phyloP scores from a whole-genome alignment of 2,888 invertebrate species.

The Chirona hameri region DNA sequence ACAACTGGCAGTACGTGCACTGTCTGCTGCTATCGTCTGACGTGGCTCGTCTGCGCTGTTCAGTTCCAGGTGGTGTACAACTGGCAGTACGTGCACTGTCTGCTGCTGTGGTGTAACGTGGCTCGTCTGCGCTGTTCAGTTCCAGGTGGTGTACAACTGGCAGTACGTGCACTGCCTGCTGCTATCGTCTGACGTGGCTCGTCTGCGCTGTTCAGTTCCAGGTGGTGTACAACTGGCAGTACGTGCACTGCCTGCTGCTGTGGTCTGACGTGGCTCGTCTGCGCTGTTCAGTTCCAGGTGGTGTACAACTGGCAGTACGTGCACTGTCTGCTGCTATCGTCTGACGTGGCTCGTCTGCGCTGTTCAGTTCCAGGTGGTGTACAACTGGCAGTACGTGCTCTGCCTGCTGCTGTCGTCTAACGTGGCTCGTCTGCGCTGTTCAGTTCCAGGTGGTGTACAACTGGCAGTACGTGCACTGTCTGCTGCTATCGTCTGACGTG shows the following conservation, averaged over 20 bases:
- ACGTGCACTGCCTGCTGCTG: constrained; percentile 82
- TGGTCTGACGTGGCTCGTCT: constrained; percentile 59
- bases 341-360: background rate
- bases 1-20: too few species aligned
- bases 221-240: constrained; percentile 98
- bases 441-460: constrained; percentile 86
- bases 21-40: too few species aligned
- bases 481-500: too few species aligned
- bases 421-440: constrained; percentile 44
- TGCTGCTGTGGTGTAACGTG: background rate
- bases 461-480: constrained; percentile 95
- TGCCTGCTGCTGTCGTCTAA: constrained; percentile 73
- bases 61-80: too few species aligned
- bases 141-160: constrained; percentile 97
- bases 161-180: constrained; percentile 90
- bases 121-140: constrained; percentile 46
- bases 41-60: too few species aligned
- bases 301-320: constrained; percentile 99
- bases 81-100: constrained; percentile 52
- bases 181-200: too few species aligned
- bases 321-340: constrained; percentile 83
- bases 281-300: constrained; percentile 63
- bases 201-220: too few species aligned
- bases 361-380: constrained; percentile 76
- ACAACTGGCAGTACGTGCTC: constrained; percentile 97